Conservation (phyloP, 2,797 vertebrate genomes). For the Gymnodraco acuticeps region DNA sequence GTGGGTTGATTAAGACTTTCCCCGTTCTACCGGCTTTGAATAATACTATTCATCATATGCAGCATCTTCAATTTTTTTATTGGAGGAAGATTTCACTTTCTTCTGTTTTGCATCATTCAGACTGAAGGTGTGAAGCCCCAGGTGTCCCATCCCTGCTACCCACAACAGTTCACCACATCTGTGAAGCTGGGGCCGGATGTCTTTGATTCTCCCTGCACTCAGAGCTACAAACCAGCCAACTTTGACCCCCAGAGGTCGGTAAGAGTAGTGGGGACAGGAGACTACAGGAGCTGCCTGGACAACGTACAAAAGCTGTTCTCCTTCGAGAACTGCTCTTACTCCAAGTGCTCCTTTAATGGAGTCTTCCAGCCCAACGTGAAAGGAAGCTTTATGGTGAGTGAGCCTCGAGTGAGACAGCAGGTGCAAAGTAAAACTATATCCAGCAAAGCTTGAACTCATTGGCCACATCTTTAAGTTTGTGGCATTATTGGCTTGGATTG, state of each 20-base stretch:
- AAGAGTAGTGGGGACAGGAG: conserved; percentile 79
- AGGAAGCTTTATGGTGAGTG: conserved; percentile 86
- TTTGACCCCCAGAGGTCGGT: conserved; percentile 27
- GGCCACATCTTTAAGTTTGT: not conserved
- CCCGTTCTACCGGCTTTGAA: not conserved
- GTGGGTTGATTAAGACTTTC: not conserved
- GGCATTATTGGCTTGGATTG: not conserved
- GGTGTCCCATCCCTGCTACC: conserved; percentile 86
- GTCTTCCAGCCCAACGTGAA: conserved; percentile 82
- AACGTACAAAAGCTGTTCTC: conserved; percentile 80
- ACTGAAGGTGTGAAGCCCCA: not conserved
- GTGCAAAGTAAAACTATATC: no score
- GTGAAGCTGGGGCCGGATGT: conserved; percentile 67
- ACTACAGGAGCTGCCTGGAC: conserved; percentile 72
- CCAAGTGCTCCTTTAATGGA: conserved; percentile 82
- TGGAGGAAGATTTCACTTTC: not conserved
- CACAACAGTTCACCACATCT: conserved; percentile 59
- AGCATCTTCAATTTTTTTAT: not conserved
- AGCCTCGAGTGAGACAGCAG: not conserved
- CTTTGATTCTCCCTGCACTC: conserved; percentile 81
- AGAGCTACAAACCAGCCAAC: accelerated
- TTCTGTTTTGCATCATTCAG: conserved; percentile 47
- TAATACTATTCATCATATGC: no score
- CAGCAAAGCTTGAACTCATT: no score
- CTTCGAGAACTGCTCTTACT: conserved; percentile 72